Conservation (phyloP, 2,797 vertebrate species). For the Numenius phaeopus region DNA sequence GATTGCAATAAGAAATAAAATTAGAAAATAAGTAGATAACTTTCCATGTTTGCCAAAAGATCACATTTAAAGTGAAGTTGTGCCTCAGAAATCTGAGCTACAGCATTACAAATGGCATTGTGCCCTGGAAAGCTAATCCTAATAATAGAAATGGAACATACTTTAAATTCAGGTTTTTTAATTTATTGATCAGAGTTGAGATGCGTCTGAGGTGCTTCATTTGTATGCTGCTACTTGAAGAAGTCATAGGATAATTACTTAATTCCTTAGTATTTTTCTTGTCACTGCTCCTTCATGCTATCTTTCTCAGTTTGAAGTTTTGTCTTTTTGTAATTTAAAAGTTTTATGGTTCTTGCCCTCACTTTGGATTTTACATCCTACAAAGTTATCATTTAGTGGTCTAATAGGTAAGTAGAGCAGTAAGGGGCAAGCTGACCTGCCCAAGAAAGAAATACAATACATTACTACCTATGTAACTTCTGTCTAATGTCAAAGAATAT, state of each 20-base stretch:
- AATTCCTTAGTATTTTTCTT: not conserved
- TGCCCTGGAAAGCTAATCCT: not conserved
- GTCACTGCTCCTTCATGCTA: not conserved
- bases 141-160: not conserved
- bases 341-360: not conserved
- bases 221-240: not conserved
- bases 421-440: not conserved
- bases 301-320: not conserved
- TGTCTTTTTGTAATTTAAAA: not conserved
- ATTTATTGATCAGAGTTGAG: not conserved
- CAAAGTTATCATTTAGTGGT: not conserved
- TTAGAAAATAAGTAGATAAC: not conserved
- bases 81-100: not conserved
- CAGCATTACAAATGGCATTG: not conserved
- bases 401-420: not conserved
- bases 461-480: slow-evolving; percentile 64
- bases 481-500: slow-evolving; percentile 55
- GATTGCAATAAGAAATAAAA: not conserved
- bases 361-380: not conserved
- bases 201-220: not conserved
- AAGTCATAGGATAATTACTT: not conserved
- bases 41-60: too few relatives aligned
- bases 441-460: slow-evolving; percentile 60
- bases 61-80: not conserved
- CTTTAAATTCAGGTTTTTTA: not conserved